Conservation (phyloP, 1,140 invertebrate genomes). For the Tribolium madens region DNA sequence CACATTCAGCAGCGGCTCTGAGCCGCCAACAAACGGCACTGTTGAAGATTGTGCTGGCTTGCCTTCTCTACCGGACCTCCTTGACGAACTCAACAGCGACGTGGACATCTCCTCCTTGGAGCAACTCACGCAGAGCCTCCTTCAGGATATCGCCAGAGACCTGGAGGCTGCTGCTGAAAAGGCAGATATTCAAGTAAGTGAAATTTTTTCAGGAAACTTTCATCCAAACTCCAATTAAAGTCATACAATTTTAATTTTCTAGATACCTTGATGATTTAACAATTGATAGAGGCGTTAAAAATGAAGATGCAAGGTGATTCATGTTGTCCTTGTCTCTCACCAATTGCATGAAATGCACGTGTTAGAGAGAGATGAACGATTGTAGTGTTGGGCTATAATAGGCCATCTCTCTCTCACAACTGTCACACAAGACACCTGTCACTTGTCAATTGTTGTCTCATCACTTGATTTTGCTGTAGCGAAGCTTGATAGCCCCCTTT, state of each 20-base stretch:
- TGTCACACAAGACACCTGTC: too few species aligned
- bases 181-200: conserved; percentile 61
- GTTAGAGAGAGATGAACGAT: too few species aligned
- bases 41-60: conserved; percentile 77
- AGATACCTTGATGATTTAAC: conserved; percentile 45
- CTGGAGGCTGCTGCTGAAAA: conserved; percentile 76
- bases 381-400: too few species aligned
- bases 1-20: conserved; percentile 71
- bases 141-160: conserved; percentile 83
- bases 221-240: too few species aligned
- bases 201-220: not conserved
- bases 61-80: conserved; percentile 84
- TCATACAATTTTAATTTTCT: not conserved
- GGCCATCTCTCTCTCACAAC: too few species aligned
- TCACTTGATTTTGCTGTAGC: too few species aligned
- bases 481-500: too few species aligned
- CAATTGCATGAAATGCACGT: too few species aligned
- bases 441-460: conserved; percentile 35
- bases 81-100: conserved; percentile 75
- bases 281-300: conserved; percentile 36
- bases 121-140: conserved; percentile 82
- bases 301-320: conserved; percentile 38
- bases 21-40: conserved; percentile 65
- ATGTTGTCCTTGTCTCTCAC: conserved; percentile 36
- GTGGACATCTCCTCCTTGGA: conserved; percentile 78